Evolutionary conservation across 2,888 invertebrate genomes (phyloP), one percentile per base, ranked within the genome.

Genomic region (Drosophila atroscutellata): DNA sequence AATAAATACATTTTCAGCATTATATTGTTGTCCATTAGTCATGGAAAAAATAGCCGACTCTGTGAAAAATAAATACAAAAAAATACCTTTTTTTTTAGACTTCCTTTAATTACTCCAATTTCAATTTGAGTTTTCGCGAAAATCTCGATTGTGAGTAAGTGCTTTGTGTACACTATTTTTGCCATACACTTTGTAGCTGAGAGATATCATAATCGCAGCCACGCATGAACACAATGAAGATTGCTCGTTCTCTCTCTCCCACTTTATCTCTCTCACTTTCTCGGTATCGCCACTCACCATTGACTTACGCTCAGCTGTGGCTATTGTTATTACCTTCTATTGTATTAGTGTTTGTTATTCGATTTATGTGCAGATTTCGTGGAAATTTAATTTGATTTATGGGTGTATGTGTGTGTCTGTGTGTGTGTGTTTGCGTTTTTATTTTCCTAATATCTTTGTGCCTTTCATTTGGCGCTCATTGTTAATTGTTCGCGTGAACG

Each of bases 401-500:
- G 20, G 54, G 30, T 57, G 9, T 47, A 28, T 72, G 62, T 54
- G 49, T 8, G n/a, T n/a, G n/a, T n/a, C n/a, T 58, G 50, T 51
- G 28, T 55, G 20, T 32, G 49, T 64, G 36, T 63, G 54, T 61
- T 45, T 62, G 15, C 15, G 24, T 52, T 71, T 28, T 67, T 72
- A 51, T 64, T 71, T 65, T 55, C 72, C 54, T 52, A 45, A 24
- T 66, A 61, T 73, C 70, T 65, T 67, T 61, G 20, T 45, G 45
- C 45, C 49, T 63, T 73, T 71, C 15, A 54, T 75, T 64, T 80
- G 77, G 66, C 61, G 67, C 63, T 64, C 61, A 77, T 89, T 91
- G 84, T 91, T 91, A 92, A 91, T 91, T 91, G 90, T 91, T 91
- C 87, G 82, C 89, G 86, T 90, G 91, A 91, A 91, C 81, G 91